Conservation (phyloP, 23 tunicate genomes). For the Aplidium turbinatum region DNA sequence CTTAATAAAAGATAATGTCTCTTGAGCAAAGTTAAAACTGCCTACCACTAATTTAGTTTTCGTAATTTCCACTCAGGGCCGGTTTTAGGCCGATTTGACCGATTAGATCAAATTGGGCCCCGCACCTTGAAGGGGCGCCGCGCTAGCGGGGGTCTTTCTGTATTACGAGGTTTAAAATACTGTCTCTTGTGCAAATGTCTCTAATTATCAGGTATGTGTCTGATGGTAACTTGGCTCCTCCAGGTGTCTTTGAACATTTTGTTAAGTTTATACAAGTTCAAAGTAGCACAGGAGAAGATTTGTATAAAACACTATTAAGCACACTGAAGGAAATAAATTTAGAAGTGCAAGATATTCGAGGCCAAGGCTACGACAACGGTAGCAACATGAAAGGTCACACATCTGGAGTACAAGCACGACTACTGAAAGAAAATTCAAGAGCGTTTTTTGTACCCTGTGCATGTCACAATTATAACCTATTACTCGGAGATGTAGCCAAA, state of each 20-base stretch:
- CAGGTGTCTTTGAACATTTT: slow-evolving; percentile 21
- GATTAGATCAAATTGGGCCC: no score
- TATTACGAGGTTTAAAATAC: no score
- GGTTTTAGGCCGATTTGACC: no score
- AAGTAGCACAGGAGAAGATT: slow-evolving; percentile 24
- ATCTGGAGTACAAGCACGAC: slow-evolving; percentile 25
- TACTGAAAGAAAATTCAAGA: slow-evolving; percentile 9
- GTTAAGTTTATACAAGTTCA: slow-evolving; percentile 19
- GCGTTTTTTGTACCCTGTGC: slow-evolving; percentile 20
- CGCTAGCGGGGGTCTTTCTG: no score
- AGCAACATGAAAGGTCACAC: slow-evolving; percentile 16
- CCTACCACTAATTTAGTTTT: no score
- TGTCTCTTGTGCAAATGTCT: slow-evolving; percentile 30
- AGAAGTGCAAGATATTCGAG: slow-evolving; percentile 21
- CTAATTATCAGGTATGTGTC: slow-evolving; percentile 21
- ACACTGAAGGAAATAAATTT: slow-evolving; percentile 1
- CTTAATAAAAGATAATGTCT: no score
- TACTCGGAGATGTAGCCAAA: slow-evolving; percentile 22
- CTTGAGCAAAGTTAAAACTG: no score
- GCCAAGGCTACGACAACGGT: slow-evolving; percentile 30
- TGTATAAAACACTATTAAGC: neutral
- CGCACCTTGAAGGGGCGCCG: no score
- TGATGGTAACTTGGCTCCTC: slow-evolving; percentile 16
- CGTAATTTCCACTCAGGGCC: no score
- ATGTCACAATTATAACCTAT: slow-evolving; percentile 14